These are phyloP conservation scores for Neotoxoptera formosana DNA, from an alignment of 1,140 invertebrate species.

Conservation along the genomic window DNA sequence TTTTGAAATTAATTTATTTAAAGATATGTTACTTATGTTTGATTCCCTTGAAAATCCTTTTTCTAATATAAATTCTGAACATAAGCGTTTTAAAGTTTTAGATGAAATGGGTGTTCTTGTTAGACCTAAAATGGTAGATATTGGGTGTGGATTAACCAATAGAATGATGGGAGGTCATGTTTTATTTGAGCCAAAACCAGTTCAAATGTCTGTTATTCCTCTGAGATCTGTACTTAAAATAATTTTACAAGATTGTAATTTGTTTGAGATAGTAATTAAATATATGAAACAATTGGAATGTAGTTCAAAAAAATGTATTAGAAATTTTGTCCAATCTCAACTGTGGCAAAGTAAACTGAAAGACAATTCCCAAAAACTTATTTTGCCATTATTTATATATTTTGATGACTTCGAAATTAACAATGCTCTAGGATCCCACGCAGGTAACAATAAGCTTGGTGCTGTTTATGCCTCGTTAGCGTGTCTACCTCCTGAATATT, in stretches of 20 bases:
- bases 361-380: not conserved
- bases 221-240: not conserved
- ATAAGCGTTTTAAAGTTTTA: not conserved
- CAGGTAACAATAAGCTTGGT: too few relatives aligned
- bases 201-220: not conserved
- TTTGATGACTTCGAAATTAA: slow-evolving; percentile 44
- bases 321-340: not conserved
- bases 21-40: not conserved
- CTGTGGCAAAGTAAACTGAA: slow-evolving; percentile 15
- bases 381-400: slow-evolving; percentile 39
- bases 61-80: slow-evolving; percentile 9
- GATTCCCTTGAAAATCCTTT: not conserved
- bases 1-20: not conserved
- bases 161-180: not conserved
- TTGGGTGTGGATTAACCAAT: not conserved
- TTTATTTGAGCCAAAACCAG: not conserved
- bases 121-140: not conserved
- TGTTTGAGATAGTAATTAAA: not conserved
- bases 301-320: not conserved
- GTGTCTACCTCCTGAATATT: too few relatives aligned
- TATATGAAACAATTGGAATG: not conserved
- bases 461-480: too few relatives aligned
- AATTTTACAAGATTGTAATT: not conserved
- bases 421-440: slow-evolving; percentile 44
- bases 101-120: not conserved